Percentiles rank a stretch among this genome's conserved stretches.
phyloP scores from a whole-genome alignment of 1,140 invertebrate species.

The Papilio dardanus region DNA sequence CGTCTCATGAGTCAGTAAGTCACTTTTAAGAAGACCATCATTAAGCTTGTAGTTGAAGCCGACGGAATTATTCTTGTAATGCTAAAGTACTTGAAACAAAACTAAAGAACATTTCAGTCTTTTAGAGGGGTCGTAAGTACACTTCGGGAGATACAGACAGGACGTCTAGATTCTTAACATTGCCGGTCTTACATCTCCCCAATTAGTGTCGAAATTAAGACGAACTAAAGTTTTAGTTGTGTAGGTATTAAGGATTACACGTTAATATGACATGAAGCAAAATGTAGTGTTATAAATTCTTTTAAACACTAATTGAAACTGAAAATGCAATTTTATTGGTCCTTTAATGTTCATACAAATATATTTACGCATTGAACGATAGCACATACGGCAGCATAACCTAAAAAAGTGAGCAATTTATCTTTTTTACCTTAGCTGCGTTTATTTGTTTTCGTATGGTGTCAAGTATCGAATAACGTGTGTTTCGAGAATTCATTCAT shows the following conservation, averaged over 20 bases:
- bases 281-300: neutral
- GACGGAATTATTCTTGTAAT: constrained; percentile 17
- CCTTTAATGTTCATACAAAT: too few relatives aligned
- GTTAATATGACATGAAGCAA: neutral
- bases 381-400: too few relatives aligned
- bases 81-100: constrained; percentile 23
- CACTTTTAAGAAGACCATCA: neutral
- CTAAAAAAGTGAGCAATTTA: too few relatives aligned
- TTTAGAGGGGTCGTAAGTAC: constrained; percentile 22
- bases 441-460: neutral
- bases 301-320: too few relatives aligned
- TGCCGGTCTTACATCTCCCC: neutral
- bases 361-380: too few relatives aligned
- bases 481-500: neutral
- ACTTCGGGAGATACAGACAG: constrained; percentile 15
- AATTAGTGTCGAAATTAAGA: constrained; percentile 22
- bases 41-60: constrained; percentile 1
- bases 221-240: neutral
- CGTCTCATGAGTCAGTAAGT: neutral
- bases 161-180: constrained; percentile 14
- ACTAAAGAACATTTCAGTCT: constrained; percentile 16
- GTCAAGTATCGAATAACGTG: neutral
- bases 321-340: too few relatives aligned
- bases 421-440: neutral
- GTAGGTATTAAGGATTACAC: neutral